Conservation (phyloP, 2,888 invertebrate species). For the Nomada fucata region DNA sequence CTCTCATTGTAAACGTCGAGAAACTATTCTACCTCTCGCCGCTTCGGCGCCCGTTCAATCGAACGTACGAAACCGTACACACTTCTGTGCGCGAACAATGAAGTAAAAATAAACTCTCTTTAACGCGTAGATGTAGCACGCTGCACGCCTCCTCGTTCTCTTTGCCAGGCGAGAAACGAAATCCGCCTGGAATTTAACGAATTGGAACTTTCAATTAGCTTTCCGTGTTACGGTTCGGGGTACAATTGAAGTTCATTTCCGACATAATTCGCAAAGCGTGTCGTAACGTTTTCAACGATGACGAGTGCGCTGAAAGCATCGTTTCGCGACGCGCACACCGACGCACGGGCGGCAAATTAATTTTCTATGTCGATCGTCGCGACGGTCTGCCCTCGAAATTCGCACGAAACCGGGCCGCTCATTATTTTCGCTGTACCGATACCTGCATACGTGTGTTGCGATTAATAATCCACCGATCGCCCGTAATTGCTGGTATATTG, state of each 20-base stretch:
- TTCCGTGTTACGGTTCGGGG: no score
- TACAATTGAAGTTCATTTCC: no score
- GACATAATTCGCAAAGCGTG: no score
- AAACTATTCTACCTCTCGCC: background rate
- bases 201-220: no score
- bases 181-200: no score
- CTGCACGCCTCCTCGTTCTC: background rate
- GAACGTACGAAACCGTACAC: background rate
- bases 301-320: no score
- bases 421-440: conserved; percentile 24
- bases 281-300: no score
- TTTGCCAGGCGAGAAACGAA: no score
- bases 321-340: no score
- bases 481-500: conserved; percentile 24
- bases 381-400: background rate
- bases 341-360: no score
- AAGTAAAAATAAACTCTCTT: background rate
- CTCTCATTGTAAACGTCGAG: conserved; percentile 5
- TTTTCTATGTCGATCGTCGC: no score
- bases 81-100: no score
- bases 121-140: background rate
- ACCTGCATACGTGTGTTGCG: background rate
- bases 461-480: conserved; percentile 31
- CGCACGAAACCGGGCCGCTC: background rate
- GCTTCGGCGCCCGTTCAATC: background rate